phyloP scores from a whole-genome alignment of 2,888 invertebrate species.

The Bimastos eiseni region DNA sequence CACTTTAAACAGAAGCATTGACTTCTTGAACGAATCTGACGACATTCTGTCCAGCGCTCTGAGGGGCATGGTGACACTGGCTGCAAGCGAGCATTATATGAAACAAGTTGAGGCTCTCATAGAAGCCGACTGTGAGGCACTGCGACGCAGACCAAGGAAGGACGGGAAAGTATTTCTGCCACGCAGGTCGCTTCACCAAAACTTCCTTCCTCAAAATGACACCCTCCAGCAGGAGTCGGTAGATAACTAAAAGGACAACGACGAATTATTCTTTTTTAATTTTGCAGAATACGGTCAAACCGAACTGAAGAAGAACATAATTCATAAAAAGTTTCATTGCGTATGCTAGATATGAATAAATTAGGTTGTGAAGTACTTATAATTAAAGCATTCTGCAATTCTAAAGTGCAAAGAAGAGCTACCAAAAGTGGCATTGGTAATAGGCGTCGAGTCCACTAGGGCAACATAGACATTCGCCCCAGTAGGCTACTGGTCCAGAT shows the following conservation, averaged over 20 bases:
- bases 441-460: too few relatives aligned
- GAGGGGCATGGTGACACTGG: neutral
- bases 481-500: too few relatives aligned
- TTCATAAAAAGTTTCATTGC: neutral
- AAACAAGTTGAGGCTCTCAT: neutral
- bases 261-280: neutral
- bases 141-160: neutral
- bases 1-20: neutral
- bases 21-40: neutral
- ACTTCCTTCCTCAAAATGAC: neutral
- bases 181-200: slow-evolving; percentile 9
- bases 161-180: slow-evolving; percentile 8
- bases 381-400: too few relatives aligned
- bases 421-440: too few relatives aligned
- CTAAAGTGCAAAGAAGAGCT: too few relatives aligned
- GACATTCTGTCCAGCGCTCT: neutral
- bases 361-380: neutral
- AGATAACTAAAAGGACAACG: neutral
- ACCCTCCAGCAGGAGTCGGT: neutral
- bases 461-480: too few relatives aligned
- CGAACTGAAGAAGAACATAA: neutral
- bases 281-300: neutral
- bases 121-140: neutral
- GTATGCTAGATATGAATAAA: neutral
- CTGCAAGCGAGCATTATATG: neutral